Conservation (phyloP, 2,888 invertebrate species). For the Myopa testacea region DNA sequence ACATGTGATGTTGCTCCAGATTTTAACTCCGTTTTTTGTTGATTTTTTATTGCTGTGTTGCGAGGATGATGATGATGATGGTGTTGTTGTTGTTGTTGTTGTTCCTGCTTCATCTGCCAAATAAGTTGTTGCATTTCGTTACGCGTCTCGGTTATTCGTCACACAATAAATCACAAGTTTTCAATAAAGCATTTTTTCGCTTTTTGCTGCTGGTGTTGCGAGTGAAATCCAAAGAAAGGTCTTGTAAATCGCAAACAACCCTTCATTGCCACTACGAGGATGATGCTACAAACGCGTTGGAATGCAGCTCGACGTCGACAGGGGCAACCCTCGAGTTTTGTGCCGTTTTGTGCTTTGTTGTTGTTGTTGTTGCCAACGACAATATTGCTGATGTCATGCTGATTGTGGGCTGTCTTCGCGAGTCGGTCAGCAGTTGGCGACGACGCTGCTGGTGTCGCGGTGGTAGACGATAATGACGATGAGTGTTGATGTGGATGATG, state of each 20-base stretch:
- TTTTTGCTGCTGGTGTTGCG: background rate
- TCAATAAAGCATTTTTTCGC: constrained; percentile 40
- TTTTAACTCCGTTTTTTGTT: no score
- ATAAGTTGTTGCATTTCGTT: constrained; percentile 39
- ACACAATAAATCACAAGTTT: constrained; percentile 60
- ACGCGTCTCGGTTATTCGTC: constrained; percentile 51
- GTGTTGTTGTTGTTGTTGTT: no score
- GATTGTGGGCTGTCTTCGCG: background rate
- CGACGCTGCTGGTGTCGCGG: background rate
- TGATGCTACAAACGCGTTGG: constrained; percentile 29
- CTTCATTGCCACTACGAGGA: constrained; percentile 5
- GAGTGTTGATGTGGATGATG: background rate
- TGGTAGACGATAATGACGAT: background rate
- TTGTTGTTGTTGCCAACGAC: background rate
- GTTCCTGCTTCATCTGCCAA: background rate
- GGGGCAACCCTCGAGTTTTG: background rate
- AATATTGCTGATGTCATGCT: constrained; percentile 32
- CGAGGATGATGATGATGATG: no score
- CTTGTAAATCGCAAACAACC: constrained; percentile 28
- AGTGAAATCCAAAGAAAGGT: background rate
- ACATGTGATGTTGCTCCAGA: no score
- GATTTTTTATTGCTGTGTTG: no score
- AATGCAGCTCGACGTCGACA: constrained; percentile 17
- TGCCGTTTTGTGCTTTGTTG: background rate
- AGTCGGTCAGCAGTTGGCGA: constrained; percentile 1